These are phyloP conservation scores for Notoglanidium macrostoma DNA, from an alignment of 2,797 vertebrate genomes.

Conservation along the genomic window DNA sequence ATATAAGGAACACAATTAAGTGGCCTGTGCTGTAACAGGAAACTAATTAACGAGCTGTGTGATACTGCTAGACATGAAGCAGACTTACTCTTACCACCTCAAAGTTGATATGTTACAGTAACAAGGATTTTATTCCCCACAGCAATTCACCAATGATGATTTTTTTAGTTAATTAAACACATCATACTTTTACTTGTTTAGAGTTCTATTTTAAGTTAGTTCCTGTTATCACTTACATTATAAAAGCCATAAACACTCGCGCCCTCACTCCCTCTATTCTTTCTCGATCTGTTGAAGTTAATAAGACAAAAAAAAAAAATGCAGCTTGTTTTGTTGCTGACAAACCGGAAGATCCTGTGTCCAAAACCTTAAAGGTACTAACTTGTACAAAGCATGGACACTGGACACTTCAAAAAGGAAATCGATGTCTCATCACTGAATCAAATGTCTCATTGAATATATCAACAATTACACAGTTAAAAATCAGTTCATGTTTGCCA, in stretches of 20 bases:
- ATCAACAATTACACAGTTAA: not conserved
- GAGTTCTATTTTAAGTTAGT: not conserved
- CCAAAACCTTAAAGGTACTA: not conserved
- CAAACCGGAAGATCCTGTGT: not conserved
- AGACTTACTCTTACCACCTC: not conserved
- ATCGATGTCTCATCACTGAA: not conserved
- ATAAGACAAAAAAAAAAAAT: not conserved
- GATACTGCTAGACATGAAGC: conserved; percentile 1
- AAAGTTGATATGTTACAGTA: not conserved
- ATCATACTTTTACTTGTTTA: not conserved
- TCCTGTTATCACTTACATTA: not conserved
- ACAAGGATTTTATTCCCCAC: not conserved
- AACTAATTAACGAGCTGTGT: not conserved
- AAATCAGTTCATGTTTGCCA: not conserved
- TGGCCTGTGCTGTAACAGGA: not conserved
- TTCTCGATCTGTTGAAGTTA: not conserved
- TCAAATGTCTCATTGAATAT: not conserved
- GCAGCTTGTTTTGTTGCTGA: not conserved
- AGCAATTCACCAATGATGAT: not conserved
- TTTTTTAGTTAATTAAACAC: not conserved
- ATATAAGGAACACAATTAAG: not conserved
- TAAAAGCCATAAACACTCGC: not conserved
- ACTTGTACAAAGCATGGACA: not conserved
- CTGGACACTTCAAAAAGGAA: not conserved
- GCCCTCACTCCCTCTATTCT: not conserved